Base-by-base conservation (phyloP, 1,140 invertebrate genomes). In the Papilio aristodemus region DNA sequence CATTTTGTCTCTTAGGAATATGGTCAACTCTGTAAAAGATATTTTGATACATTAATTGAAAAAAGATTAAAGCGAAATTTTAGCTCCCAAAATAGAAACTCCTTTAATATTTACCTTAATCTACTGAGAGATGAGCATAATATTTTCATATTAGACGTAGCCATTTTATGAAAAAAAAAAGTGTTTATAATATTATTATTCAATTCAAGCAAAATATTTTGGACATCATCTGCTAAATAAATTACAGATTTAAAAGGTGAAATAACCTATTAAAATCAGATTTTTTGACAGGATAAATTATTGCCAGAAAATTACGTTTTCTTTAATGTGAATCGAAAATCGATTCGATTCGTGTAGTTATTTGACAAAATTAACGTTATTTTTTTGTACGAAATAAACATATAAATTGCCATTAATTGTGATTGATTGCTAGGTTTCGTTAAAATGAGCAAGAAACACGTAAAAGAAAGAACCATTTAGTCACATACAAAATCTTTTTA, bases 11-110 rank as follows among this genome's bases (percentile, higher is more conserved):
- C 13, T 67, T 78, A 14, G 74, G 66, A 13, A 82, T 54, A 67
- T 81, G 54, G 58, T 80, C 76, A 60, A 89, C 69, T 67, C 87
- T 89, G 78, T 68, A 89, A 87, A 54, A 46, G 67, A 37, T 19
- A 64, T 27, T 25, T 66, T 43, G 41, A 41, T 14, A 54, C 27
- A 66, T 68, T 62, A 14, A 58, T 17, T 32, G 4, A 37, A 59
- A 37, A 58, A 25, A 32, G 27, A 6, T 57, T 59, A 54, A 43
- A 32, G 14, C 22, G n/a, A 71, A 38, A 69, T 19, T 66, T 70
- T 46, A 37, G 13, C 39, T 32, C 32, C 54, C 14, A 70, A 58
- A 22, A 54, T 27, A 41, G 38, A 32, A 67, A 32, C 27, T 6
- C 27, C 60, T 59, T 63, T 19, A 57, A 27, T 46, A 39, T 69